Base-by-base conservation (phyloP, 2,888 invertebrate species). In the Tillus elongatus region DNA sequence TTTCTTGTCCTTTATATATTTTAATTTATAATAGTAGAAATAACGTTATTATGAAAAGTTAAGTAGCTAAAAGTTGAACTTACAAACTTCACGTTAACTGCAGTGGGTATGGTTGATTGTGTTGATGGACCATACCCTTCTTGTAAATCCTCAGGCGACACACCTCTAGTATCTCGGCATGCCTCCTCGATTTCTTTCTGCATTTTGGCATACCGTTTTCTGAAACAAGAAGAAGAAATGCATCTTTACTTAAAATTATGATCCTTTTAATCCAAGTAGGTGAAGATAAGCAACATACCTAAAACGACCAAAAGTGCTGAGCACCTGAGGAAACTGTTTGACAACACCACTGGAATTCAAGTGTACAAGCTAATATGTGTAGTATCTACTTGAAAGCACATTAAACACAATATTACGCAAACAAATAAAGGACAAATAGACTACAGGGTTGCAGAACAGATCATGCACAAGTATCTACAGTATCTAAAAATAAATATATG, bases 181-280 rank as follows among this genome's bases (percentile, higher is more conserved):
- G 93, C 93, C 58, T 93, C 93, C 66, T 90, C 90, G 32, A 96
- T 67, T 56, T 95, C 92, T 61, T 85, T 83, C 57, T 87, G 82
- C 61, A 95, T 74, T 66, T 83, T 86, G 47, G 85, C 87, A 63
- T 86, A 86, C 60, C 84, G 79, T 71, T 85, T 85, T 67, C 91
- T 91, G 74, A 32, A 74, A 75, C 63, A 67, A 63, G 63, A 36
- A 19, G n/a, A 19, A 19, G 24, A n/a, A n/a, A n/a, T n/a, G n/a
- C n/a, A n/a, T n/a, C n/a, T 19, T 19, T 19, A 29, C 9, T 29
- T 4, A 4, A 8, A 29, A 9, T 29, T 29, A 29, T 10, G 6
- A 11, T 8, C 6, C 30, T 8, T 11, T 9, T 29, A 19, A 29
- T 29, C 24, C 24, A 8, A 6, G n/a, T 19, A 19, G n/a, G n/a